These are phyloP conservation scores for Nematopogon swammerdamellus DNA, from an alignment of 2,888 invertebrate species.

Conservation along the genomic window DNA sequence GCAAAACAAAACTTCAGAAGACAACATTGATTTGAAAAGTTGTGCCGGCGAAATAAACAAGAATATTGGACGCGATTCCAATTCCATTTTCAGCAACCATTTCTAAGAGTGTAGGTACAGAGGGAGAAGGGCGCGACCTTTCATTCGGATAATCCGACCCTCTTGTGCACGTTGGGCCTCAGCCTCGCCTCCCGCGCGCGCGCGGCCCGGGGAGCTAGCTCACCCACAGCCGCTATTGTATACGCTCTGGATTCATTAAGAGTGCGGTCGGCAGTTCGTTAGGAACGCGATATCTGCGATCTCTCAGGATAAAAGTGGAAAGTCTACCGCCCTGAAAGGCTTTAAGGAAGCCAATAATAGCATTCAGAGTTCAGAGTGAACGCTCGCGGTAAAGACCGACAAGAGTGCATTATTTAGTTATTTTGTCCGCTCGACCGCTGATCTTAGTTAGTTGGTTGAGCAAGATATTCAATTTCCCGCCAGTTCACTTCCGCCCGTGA, in stretches of 20 bases:
- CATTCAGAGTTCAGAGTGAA: background rate
- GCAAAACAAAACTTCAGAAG: background rate
- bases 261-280: slow-evolving; percentile 14
- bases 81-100: background rate
- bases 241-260: slow-evolving; percentile 13
- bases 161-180: background rate
- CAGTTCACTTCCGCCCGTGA: too few species aligned
- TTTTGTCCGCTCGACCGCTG: background rate
- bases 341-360: slow-evolving; percentile 1
- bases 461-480: too few species aligned
- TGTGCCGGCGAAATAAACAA: background rate
- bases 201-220: slow-evolving; percentile 1
- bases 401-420: background rate
- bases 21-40: background rate
- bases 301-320: slow-evolving; percentile 7
- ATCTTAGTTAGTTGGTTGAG: too few species aligned
- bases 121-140: background rate
- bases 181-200: background rate
- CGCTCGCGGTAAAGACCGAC: background rate
- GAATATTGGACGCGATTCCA: background rate
- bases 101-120: background rate
- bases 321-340: slow-evolving; percentile 4
- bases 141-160: background rate
- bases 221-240: slow-evolving; percentile 4
- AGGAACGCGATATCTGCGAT: slow-evolving; percentile 11